A percentile compares a stretch with the other conserved stretches of the same genome.
These are phyloP conservation scores for Amphipyra tragopoginis DNA, from an alignment of 2,888 invertebrate genomes.

Conservation along the genomic window DNA sequence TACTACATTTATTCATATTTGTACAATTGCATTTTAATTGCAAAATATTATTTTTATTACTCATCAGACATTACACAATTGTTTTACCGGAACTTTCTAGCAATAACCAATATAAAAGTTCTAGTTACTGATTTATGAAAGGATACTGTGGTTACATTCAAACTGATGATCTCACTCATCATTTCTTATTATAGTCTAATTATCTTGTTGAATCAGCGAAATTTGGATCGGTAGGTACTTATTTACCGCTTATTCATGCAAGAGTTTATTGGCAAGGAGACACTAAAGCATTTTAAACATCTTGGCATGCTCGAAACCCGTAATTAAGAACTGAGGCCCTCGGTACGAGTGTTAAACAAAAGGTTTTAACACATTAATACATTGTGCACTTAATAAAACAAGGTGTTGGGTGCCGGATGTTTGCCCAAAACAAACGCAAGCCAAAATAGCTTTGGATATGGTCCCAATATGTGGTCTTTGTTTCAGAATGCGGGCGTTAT, in stretches of 20 bases:
- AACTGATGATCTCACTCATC: not conserved
- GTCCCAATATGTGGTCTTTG: slow-evolving; percentile 71
- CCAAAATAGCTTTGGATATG: slow-evolving; percentile 76
- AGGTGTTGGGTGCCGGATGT: slow-evolving; percentile 79
- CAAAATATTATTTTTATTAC: slow-evolving; percentile 19
- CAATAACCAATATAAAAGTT: not conserved
- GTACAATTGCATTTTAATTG: slow-evolving; percentile 8
- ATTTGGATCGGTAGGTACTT: slow-evolving; percentile 7
- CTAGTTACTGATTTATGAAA: not conserved
- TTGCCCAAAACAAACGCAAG: slow-evolving; percentile 74
- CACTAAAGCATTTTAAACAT: slow-evolving; percentile 40
- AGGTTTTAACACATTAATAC: slow-evolving; percentile 67
- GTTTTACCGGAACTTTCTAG: slow-evolving; percentile 6
- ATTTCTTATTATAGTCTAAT: slow-evolving; percentile 1
- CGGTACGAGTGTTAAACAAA: slow-evolving; percentile 55
- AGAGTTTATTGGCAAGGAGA: slow-evolving; percentile 35
- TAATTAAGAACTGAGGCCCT: slow-evolving; percentile 49
- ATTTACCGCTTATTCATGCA: slow-evolving; percentile 40
- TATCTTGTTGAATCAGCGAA: slow-evolving; percentile 21
- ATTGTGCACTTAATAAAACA: slow-evolving; percentile 74
- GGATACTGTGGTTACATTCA: slow-evolving; percentile 2
- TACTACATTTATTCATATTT: slow-evolving; percentile 4
- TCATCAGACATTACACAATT: slow-evolving; percentile 9
- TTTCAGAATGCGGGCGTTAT: slow-evolving; percentile 64
- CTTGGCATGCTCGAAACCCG: slow-evolving; percentile 45